Percentiles rank a stretch among this genome's conserved stretches.
These are phyloP conservation scores for Leucopsar rothschildi DNA, from an alignment of 2,113 vertebrate genomes.

Conservation along the genomic window DNA sequence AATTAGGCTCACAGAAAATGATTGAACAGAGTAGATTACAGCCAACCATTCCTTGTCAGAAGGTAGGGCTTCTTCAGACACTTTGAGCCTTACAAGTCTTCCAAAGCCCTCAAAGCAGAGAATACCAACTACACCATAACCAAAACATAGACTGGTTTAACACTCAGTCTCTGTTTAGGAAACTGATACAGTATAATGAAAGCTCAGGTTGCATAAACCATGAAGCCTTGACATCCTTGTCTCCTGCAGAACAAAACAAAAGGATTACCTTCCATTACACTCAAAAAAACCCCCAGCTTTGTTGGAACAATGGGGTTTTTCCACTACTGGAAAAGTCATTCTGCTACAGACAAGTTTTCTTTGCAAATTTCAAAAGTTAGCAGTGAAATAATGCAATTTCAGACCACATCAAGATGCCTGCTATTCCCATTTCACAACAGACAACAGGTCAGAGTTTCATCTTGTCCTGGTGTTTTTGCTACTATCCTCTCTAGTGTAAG, in stretches of 20 bases:
- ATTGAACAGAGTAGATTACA: neutral
- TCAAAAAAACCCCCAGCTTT: neutral
- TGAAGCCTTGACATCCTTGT: neutral
- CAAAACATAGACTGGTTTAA: neutral
- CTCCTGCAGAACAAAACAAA: neutral
- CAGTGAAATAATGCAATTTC: neutral
- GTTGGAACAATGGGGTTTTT: neutral
- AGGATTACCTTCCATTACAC: neutral
- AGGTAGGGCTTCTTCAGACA: neutral
- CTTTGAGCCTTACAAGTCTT: rapidly evolving
- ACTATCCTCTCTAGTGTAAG: neutral
- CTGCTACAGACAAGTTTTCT: neutral
- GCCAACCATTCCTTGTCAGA: neutral
- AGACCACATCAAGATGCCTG: neutral
- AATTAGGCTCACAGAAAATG: neutral
- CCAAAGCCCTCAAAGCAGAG: neutral
- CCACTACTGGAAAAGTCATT: neutral
- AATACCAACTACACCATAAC: neutral
- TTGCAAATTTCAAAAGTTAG: neutral
- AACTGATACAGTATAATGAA: neutral
- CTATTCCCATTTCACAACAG: neutral
- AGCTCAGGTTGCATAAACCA: neutral
- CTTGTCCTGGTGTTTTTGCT: neutral
- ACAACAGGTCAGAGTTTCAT: neutral
- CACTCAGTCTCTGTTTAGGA: neutral